Conservation (phyloP, 2,888 invertebrate genomes). For the Caradrina clavipalpis region DNA sequence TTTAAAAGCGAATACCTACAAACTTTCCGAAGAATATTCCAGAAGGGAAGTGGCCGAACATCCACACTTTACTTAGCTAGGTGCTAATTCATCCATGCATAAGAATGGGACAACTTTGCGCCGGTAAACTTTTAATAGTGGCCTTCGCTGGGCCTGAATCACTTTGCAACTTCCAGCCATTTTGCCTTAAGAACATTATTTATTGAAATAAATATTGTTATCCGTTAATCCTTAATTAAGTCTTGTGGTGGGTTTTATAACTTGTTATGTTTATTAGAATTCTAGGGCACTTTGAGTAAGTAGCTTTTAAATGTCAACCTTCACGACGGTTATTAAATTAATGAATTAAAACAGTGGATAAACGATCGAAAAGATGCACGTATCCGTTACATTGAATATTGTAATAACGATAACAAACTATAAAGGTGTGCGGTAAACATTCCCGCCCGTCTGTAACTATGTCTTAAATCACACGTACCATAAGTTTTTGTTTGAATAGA, state of each 20-base stretch:
- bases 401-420: slow-evolving; percentile 46
- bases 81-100: slow-evolving; percentile 77
- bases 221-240: slow-evolving; percentile 42
- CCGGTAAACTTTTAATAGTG: slow-evolving; percentile 77
- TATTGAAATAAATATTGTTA: slow-evolving; percentile 58
- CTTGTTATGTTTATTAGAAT: neutral
- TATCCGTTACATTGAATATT: slow-evolving; percentile 17
- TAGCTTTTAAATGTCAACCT: no score
- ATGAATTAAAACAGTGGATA: no score
- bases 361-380: neutral
- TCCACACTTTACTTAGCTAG: slow-evolving; percentile 58
- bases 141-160: slow-evolving; percentile 69
- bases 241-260: slow-evolving; percentile 2
- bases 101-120: slow-evolving; percentile 73
- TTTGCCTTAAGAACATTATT: slow-evolving; percentile 59
- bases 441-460: slow-evolving; percentile 43
- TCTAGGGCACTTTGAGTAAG: neutral
- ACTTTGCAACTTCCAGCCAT: slow-evolving; percentile 67
- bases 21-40: slow-evolving; percentile 36
- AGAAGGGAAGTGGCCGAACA: slow-evolving; percentile 46
- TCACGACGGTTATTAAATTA: no score
- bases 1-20: neutral
- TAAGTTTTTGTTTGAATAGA: slow-evolving; percentile 81
- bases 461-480: slow-evolving; percentile 76
- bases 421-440: slow-evolving; percentile 46